phyloP scores from a whole-genome alignment of 2,113 vertebrate species.

The Oostethus manadensis region DNA sequence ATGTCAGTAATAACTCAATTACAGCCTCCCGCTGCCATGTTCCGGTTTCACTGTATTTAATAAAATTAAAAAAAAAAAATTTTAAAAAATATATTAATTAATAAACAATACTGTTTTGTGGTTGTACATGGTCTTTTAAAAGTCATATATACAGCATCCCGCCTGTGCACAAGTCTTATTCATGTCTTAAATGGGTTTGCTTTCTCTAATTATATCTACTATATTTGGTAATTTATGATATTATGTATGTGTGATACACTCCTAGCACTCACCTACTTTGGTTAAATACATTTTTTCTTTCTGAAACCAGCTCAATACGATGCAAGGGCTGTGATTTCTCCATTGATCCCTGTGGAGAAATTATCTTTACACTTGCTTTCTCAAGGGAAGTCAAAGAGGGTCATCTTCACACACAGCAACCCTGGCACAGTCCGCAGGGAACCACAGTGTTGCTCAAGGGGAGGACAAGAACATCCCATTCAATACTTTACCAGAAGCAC shows the following conservation, averaged over 20 bases:
- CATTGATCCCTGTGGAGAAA: constrained; percentile 46
- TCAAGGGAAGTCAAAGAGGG: constrained; percentile 40
- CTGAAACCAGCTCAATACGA: constrained; percentile 22
- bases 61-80: too few relatives aligned
- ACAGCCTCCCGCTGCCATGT: too few relatives aligned
- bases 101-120: too few relatives aligned
- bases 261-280: not conserved
- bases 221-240: too few relatives aligned
- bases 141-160: too few relatives aligned
- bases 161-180: too few relatives aligned
- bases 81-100: too few relatives aligned
- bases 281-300: constrained; percentile 11
- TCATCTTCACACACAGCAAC: constrained; percentile 44
- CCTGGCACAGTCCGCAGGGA: constrained; percentile 37
- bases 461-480: constrained; percentile 22
- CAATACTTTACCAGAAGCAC: constrained; percentile 20
- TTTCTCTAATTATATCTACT: too few relatives aligned
- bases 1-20: too few relatives aligned
- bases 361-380: constrained; percentile 45
- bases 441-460: constrained; percentile 50
- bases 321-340: constrained; percentile 23
- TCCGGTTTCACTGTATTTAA: too few relatives aligned
- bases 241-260: not conserved
- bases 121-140: too few relatives aligned
- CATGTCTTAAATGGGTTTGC: too few relatives aligned